Percentiles rank a stretch among this genome's conserved stretches.
These are phyloP conservation scores for Apotomis capreana DNA, from an alignment of 2,888 invertebrate species.

Conservation along the genomic window DNA sequence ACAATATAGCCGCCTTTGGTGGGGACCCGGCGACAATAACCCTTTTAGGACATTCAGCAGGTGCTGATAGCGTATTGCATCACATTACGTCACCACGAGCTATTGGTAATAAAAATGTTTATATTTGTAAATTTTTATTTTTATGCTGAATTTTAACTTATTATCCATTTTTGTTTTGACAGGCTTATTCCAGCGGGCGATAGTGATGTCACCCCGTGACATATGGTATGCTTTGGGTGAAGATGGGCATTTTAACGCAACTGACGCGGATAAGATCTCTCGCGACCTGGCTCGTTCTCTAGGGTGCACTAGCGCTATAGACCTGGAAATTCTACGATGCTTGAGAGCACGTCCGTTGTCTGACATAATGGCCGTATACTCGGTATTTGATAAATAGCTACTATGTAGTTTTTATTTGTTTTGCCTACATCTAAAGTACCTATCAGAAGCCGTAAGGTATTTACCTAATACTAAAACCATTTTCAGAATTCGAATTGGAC, in stretches of 20 bases:
- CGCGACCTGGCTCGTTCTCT: slow-evolving; percentile 82
- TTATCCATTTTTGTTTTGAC: slow-evolving; percentile 47
- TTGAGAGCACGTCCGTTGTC: slow-evolving; percentile 83
- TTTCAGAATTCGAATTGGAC: slow-evolving; percentile 84
- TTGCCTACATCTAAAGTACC: too few relatives aligned
- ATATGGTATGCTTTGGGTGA: slow-evolving; percentile 69
- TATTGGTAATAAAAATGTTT: slow-evolving; percentile 71
- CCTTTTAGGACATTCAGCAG: slow-evolving; percentile 91
- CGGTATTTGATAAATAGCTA: slow-evolving; percentile 52
- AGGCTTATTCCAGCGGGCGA: slow-evolving; percentile 86
- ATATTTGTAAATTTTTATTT: too few relatives aligned
- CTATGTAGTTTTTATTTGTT: too few relatives aligned
- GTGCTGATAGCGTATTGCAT: slow-evolving; percentile 87
- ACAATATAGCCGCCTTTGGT: slow-evolving; percentile 90
- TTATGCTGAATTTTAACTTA: background rate
- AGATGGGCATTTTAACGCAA: slow-evolving; percentile 51
- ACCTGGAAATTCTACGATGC: slow-evolving; percentile 84
- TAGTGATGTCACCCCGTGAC: slow-evolving; percentile 86
- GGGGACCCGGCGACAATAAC: slow-evolving; percentile 92
- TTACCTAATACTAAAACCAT: slow-evolving; percentile 1
- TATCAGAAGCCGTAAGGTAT: background rate
- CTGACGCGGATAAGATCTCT: slow-evolving; percentile 75
- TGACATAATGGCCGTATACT: slow-evolving; percentile 81
- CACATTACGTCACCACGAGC: slow-evolving; percentile 87
- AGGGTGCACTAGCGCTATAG: slow-evolving; percentile 78